Conservation (phyloP, 2,888 invertebrate genomes). For the Troides helena region DNA sequence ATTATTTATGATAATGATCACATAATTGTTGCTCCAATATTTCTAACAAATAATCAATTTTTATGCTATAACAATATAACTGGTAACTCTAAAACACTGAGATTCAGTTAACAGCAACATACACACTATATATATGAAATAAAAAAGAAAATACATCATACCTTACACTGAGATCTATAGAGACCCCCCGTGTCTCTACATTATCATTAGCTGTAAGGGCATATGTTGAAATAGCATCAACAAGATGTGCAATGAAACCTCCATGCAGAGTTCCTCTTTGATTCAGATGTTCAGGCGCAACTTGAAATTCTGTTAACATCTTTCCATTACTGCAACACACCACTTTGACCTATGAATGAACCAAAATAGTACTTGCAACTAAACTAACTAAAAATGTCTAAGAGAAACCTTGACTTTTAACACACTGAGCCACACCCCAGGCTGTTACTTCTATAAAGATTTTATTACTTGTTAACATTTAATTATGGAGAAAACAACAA, state of each 20-base stretch:
- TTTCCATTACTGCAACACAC: slow-evolving; percentile 83
- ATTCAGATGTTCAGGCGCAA: slow-evolving; percentile 88
- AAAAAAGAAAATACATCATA: slow-evolving; percentile 54
- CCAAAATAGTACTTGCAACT: background rate
- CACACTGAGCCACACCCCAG: background rate
- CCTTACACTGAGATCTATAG: slow-evolving; percentile 91
- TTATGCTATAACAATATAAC: no score
- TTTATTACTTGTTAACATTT: no score
- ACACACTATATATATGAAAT: background rate
- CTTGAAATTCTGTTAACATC: slow-evolving; percentile 87
- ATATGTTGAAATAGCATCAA: slow-evolving; percentile 86
- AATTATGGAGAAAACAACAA: no score
- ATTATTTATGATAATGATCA: background rate
- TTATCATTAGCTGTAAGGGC: slow-evolving; percentile 86
- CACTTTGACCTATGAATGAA: slow-evolving; percentile 56
- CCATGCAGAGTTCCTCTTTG: slow-evolving; percentile 89
- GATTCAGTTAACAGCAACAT: background rate
- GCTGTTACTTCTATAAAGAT: no score
- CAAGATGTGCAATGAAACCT: slow-evolving; percentile 89
- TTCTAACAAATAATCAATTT: no score
- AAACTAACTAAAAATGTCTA: background rate
- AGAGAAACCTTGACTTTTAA: no score
- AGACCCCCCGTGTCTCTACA: slow-evolving; percentile 85
- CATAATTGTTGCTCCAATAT: no score
- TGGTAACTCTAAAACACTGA: background rate